phyloP scores from a whole-genome alignment of 2,797 vertebrate species.

The Notamacropus eugenii region DNA sequence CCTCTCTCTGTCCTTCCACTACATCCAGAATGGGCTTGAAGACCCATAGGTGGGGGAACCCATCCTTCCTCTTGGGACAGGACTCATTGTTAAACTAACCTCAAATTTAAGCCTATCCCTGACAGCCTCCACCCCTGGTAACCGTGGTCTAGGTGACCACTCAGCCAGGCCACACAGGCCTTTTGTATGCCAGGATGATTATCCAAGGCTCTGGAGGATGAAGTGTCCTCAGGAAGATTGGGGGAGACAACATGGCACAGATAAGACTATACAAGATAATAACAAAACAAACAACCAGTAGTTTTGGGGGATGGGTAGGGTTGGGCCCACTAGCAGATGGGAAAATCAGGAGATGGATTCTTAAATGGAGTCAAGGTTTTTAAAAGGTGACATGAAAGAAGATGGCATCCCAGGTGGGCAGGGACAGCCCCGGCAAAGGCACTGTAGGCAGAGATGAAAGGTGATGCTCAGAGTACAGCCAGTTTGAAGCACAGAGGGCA shows the following conservation, averaged over 20 bases:
- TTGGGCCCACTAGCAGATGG: neutral
- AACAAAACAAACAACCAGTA: neutral
- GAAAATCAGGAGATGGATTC: neutral
- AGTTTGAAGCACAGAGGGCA: no score
- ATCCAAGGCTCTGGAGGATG: neutral
- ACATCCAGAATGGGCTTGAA: neutral
- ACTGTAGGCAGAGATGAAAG: neutral
- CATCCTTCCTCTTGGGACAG: neutral
- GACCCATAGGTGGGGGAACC: neutral
- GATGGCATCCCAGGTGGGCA: neutral
- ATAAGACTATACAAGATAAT: neutral
- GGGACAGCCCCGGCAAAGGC: neutral
- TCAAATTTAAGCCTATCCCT: neutral
- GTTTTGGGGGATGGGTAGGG: neutral
- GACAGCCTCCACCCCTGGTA: neutral
- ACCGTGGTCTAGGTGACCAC: neutral
- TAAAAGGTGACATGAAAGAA: neutral
- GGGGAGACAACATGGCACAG: neutral
- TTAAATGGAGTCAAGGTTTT: neutral
- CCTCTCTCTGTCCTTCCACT: neutral
- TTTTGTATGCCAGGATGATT: neutral
- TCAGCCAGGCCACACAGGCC: neutral
- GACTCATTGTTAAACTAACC: neutral
- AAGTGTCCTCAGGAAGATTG: neutral
- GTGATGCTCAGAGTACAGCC: neutral